Evolutionary conservation across 2,113 vertebrate species (phyloP).

Genomic region (Rutilus rutilus): DNA sequence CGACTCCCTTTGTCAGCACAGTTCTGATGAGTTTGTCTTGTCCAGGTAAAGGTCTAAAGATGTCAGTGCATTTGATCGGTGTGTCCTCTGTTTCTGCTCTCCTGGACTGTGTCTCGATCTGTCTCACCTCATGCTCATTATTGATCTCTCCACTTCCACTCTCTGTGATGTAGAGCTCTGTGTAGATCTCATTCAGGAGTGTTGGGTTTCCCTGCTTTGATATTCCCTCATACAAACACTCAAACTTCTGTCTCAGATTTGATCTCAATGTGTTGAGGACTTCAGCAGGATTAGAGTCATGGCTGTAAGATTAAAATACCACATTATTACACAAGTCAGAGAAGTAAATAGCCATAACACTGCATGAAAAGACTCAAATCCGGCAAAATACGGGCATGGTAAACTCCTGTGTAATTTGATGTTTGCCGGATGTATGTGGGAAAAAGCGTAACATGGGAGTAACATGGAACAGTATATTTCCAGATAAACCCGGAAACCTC

Average conservation of each 20-base stretch:
- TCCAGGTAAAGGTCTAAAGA: conserved; percentile 17
- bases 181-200: conserved; percentile 35
- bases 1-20: conserved; percentile 17
- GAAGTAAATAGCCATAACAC: too few relatives aligned
- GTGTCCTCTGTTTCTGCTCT: conserved; percentile 1
- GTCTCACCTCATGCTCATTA: conserved; percentile 17
- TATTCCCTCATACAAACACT: background rate
- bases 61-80: background rate
- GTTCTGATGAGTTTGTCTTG: background rate
- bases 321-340: too few relatives aligned
- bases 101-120: conserved; percentile 18
- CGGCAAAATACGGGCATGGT: too few relatives aligned
- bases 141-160: conserved; percentile 7
- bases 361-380: too few relatives aligned
- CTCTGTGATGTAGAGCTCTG: conserved; percentile 37
- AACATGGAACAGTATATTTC: too few relatives aligned
- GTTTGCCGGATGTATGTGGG: too few relatives aligned
- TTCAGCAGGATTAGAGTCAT: too few relatives aligned
- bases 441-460: too few relatives aligned
- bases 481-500: too few relatives aligned
- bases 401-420: too few relatives aligned
- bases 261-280: too few relatives aligned
- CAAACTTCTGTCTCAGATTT: background rate
- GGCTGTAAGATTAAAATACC: too few relatives aligned
- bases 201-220: background rate